A percentile compares a stretch with the other conserved stretches of the same genome.
These are phyloP conservation scores for Falco cherrug DNA, from an alignment of 2,797 vertebrate species.

Conservation along the genomic window DNA sequence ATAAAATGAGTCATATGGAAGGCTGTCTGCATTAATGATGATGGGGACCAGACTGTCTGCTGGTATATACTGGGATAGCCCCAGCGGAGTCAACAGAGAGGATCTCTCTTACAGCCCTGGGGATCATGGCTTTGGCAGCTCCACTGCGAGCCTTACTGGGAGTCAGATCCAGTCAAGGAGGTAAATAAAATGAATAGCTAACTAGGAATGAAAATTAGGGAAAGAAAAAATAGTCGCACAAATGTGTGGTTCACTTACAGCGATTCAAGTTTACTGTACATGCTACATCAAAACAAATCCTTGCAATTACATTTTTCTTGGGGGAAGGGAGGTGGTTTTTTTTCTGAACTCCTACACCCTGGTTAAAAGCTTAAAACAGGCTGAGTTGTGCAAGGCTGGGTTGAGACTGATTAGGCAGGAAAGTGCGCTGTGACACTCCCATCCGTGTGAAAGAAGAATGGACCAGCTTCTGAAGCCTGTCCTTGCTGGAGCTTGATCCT, in stretches of 20 bases:
- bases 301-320: conserved; percentile 54
- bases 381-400: conserved; percentile 41
- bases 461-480: background rate
- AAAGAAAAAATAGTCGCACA: background rate
- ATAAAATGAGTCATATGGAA: background rate
- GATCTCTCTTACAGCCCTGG: background rate
- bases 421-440: background rate
- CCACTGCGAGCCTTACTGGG: background rate
- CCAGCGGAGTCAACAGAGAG: background rate
- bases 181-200: conserved; percentile 14
- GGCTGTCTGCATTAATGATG: background rate
- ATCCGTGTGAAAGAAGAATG: conserved; percentile 27
- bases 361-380: conserved; percentile 49
- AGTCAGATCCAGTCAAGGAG: background rate
- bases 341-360: conserved; percentile 64
- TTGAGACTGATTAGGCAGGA: conserved; percentile 42
- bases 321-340: conserved; percentile 26
- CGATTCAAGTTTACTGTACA: conserved; percentile 26
- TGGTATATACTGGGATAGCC: background rate
- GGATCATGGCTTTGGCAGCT: background rate
- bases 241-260: background rate
- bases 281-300: conserved; percentile 47
- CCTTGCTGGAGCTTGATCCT: background rate
- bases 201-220: conserved; percentile 50
- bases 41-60: background rate